phyloP scores from a whole-genome alignment of 2,113 vertebrate genomes.

The Sminthopsis crassicaudata region DNA sequence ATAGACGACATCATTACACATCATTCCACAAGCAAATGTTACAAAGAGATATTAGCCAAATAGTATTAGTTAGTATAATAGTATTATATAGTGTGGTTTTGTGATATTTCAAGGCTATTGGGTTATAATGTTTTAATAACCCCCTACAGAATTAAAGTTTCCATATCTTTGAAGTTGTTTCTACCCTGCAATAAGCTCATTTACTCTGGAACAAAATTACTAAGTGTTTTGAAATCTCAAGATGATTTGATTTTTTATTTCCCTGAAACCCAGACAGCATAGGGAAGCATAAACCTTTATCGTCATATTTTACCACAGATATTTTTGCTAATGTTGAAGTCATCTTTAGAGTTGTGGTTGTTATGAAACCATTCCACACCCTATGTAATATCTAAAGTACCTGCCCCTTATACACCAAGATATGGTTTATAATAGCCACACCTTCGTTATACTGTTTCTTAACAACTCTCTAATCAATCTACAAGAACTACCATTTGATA shows the following conservation, averaged over 20 bases:
- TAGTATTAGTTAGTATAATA: neutral
- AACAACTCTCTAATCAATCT: constrained; percentile 25
- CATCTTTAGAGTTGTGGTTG: neutral
- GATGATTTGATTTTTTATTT: neutral
- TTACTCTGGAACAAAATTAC: neutral
- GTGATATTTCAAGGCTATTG: neutral
- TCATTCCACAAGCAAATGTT: neutral
- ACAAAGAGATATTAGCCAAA: neutral
- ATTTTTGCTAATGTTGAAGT: neutral
- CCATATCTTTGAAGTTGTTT: neutral
- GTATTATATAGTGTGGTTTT: neutral
- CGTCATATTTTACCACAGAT: neutral
- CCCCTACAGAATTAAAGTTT: neutral
- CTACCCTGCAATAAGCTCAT: neutral
- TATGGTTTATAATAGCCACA: constrained; percentile 18
- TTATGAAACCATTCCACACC: constrained; percentile 14
- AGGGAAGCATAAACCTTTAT: neutral
- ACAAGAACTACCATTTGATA: constrained; percentile 64
- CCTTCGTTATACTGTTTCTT: constrained; percentile 35
- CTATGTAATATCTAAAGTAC: constrained; percentile 17
- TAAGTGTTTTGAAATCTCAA: neutral
- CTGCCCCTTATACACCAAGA: neutral
- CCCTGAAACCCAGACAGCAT: neutral
- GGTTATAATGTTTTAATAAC: neutral
- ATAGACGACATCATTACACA: neutral